These are phyloP conservation scores for Hyposoter didymator DNA, from an alignment of 2,888 invertebrate genomes.

Conservation along the genomic window DNA sequence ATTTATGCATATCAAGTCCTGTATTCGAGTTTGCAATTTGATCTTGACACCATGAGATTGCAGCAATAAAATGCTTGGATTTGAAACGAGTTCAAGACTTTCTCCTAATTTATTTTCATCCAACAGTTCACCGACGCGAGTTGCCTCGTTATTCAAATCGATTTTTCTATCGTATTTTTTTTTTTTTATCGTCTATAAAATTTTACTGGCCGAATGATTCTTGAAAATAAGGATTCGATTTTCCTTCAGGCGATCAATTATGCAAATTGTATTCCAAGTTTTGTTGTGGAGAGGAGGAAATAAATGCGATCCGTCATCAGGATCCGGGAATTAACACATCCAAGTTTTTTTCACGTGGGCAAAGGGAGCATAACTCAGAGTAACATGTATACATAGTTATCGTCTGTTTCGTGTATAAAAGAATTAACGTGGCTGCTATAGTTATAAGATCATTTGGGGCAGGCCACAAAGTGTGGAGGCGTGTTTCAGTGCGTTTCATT, in stretches of 20 bases:
- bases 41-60: slow-evolving; percentile 20
- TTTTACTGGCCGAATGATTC: not conserved
- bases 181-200: not conserved
- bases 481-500: slow-evolving; percentile 40
- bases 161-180: not conserved
- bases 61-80: slow-evolving; percentile 19
- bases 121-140: not conserved
- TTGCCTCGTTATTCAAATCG: not conserved
- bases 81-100: slow-evolving; percentile 13
- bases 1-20: not conserved
- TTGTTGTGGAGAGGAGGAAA: not conserved
- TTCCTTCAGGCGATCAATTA: not conserved
- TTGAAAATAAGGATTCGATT: not conserved
- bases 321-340: slow-evolving; percentile 26
- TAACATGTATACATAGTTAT: slow-evolving; percentile 36
- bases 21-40: slow-evolving; percentile 23
- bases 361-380: slow-evolving; percentile 22
- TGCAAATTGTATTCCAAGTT: not conserved
- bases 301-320: slow-evolving; percentile 5
- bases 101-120: slow-evolving; percentile 1
- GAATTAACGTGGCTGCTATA: slow-evolving; percentile 58
- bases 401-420: slow-evolving; percentile 55
- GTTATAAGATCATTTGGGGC: slow-evolving; percentile 47
- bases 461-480: slow-evolving; percentile 58
- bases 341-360: not conserved